Base-by-base conservation (phyloP, 2,888 invertebrate genomes). In the Tyria jacobaeae region DNA sequence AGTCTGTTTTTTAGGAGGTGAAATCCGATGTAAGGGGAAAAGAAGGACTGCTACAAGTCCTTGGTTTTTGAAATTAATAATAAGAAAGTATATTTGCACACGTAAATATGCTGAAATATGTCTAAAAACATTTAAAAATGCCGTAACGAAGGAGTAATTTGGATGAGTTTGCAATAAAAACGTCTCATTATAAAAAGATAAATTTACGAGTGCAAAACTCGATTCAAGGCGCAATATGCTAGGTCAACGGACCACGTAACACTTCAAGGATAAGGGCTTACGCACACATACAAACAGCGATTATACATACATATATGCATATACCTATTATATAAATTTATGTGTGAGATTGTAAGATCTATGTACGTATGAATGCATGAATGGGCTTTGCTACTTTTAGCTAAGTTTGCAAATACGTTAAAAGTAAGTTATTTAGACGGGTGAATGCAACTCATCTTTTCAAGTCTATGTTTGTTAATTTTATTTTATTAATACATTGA, bases 171-270 rank as follows among this genome's bases (percentile, higher is more conserved):
- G 34, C 54, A 60, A 67, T 76, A 72, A 78, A 75, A 53, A 64
- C 55, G 67, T 78, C 75, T 65, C 62, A 75, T 76, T 72, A 73
- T 78, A 70, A 61, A 57, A 68, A 62, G 63, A 77, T 74, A 69
- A 74, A 79, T 82, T 82, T 81, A 80, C 64, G 79, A 75, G 79
- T 70, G 78, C 77, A 75, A 76, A 73, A 73, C 71, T 79, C 71
- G 75, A 68, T 70, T 71, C 75, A 65, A 68, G 75, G 66, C 74
- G 78, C 75, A 74, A 72, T 77, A 73, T 60, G 66, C 62, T 70
- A 80, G 84, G 79, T 82, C 79, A 80, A 76, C 57, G 79, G 58
- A 72, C 84, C 79, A 79, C 76, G 79, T 78, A 78, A 76, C 64
- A 62, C 64, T 66, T 73, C 84, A 84, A 83, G 84, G 84, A 83